phyloP scores from a whole-genome alignment of 1,140 invertebrate genomes.

The Eubasilissa regina region DNA sequence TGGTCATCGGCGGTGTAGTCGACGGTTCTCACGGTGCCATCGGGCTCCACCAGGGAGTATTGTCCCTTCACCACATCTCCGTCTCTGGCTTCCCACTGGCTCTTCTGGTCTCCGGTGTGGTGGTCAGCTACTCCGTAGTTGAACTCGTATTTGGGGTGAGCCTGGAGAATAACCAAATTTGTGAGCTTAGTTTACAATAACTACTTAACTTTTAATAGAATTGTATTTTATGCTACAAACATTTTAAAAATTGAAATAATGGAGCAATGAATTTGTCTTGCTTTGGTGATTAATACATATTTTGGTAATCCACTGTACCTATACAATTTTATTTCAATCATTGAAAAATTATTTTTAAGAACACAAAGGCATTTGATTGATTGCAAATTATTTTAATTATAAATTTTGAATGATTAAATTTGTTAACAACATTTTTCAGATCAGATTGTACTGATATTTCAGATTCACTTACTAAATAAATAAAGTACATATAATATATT shows the following conservation, averaged over 20 bases:
- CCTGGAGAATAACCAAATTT: slow-evolving; percentile 55
- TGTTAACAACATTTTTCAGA: too few species aligned
- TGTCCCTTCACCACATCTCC: slow-evolving; percentile 72
- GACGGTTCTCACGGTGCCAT: slow-evolving; percentile 73
- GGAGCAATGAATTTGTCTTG: too few species aligned
- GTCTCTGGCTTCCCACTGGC: slow-evolving; percentile 71
- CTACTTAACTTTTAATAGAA: too few species aligned
- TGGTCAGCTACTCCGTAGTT: slow-evolving; percentile 71
- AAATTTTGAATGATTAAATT: too few species aligned
- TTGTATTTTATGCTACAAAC: too few species aligned
- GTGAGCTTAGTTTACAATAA: neutral
- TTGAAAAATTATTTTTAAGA: neutral
- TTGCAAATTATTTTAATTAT: neutral
- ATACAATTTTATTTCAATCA: too few species aligned
- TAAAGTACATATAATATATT: neutral
- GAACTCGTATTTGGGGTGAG: slow-evolving; percentile 72
- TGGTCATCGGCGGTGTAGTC: slow-evolving; percentile 73
- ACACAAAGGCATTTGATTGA: neutral
- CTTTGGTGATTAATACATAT: too few species aligned
- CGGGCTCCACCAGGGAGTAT: slow-evolving; percentile 73
- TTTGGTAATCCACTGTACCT: too few species aligned
- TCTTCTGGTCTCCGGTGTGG: slow-evolving; percentile 71
- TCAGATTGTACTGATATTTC: too few species aligned
- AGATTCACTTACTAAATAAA: neutral
- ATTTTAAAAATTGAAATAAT: too few species aligned